Conservation (phyloP, 2,113 vertebrate species). For the Zapornia atra region DNA sequence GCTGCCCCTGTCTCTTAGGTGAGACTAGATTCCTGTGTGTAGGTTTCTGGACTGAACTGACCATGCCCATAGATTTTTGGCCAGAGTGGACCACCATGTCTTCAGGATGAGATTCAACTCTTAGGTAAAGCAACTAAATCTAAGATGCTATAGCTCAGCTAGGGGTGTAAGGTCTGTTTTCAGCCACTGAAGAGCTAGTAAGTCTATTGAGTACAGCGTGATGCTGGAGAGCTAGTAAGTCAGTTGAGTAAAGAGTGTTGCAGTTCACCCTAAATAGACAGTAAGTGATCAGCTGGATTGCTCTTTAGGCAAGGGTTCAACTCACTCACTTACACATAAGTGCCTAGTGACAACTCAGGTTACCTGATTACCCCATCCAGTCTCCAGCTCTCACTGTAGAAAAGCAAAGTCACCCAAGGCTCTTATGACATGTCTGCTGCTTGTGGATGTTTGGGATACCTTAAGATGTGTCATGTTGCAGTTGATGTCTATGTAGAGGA, state of each 20-base stretch:
- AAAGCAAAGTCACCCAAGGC: neutral
- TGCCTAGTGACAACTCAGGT: neutral
- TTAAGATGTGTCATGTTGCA: neutral
- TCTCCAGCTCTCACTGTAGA: neutral
- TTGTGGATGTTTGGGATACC: neutral
- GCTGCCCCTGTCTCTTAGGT: neutral
- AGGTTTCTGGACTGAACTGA: neutral
- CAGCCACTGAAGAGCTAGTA: neutral
- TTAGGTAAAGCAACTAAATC: neutral
- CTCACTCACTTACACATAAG: neutral
- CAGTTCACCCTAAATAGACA: neutral
- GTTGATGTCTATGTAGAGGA: neutral
- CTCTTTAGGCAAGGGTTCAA: neutral
- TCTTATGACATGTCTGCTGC: neutral
- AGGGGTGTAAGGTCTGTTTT: neutral
- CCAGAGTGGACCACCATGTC: neutral
- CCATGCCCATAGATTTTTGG: accelerated
- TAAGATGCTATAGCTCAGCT: neutral
- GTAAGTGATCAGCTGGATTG: neutral
- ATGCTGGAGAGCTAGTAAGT: accelerated
- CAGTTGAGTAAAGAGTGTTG: neutral
- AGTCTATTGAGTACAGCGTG: neutral
- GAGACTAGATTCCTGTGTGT: neutral
- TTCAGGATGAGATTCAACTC: neutral
- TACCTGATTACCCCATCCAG: neutral